A percentile compares a stretch with the other conserved stretches of the same genome.
phyloP scores from a whole-genome alignment of 2,113 vertebrate genomes.

The Tetraodon nigroviridis region DNA sequence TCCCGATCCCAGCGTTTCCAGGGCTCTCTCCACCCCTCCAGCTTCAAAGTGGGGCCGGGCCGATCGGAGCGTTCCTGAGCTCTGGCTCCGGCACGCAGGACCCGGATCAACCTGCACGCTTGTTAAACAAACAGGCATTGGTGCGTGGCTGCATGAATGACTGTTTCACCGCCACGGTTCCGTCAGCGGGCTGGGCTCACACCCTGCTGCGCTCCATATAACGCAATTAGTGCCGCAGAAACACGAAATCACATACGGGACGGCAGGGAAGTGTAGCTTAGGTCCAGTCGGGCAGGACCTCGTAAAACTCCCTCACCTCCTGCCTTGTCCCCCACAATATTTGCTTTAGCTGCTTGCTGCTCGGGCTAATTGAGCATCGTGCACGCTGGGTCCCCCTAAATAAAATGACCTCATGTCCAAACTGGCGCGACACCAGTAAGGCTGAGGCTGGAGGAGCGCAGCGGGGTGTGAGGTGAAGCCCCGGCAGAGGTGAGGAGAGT shows the following conservation, averaged over 20 bases:
- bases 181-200: conserved; percentile 36
- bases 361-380: conserved; percentile 28
- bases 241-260: conserved; percentile 32
- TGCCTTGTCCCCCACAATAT: too few species aligned
- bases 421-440: conserved; percentile 20
- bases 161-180: conserved; percentile 59
- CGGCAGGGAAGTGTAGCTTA: conserved; percentile 4
- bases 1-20: conserved; percentile 17
- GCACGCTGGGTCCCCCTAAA: conserved; percentile 5
- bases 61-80: conserved; percentile 64
- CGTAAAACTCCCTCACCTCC: neutral
- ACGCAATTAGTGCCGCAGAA: conserved; percentile 47
- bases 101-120: conserved; percentile 62
- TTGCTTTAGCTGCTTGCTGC: conserved; percentile 7
- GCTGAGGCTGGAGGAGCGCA: conserved; percentile 32
- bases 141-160: conserved; percentile 62
- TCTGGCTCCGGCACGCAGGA: conserved; percentile 56
- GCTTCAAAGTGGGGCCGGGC: conserved; percentile 61
- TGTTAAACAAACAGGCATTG: conserved; percentile 66
- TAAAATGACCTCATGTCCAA: conserved; percentile 45
- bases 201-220: conserved; percentile 45
- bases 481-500: conserved; percentile 17
- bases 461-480: conserved; percentile 49
- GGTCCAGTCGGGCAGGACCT: neutral
- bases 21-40: conserved; percentile 36